Evolutionary conservation across 2,113 vertebrate species (phyloP).

Genomic region (Spermophilus dauricus): DNA sequence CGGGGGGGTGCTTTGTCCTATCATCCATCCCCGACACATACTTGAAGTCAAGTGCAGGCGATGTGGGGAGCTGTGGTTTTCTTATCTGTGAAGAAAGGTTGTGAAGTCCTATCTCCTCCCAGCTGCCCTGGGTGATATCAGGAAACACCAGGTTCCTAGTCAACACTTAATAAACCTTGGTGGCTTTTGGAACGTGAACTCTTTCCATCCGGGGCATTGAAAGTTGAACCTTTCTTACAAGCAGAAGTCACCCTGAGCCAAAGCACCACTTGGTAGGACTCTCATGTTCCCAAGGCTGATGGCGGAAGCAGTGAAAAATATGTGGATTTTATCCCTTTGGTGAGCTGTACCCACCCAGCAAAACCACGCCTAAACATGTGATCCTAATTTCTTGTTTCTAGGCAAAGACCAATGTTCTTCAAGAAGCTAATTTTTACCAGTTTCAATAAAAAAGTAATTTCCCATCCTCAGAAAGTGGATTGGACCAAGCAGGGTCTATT

Average conservation of each 20-base stretch:
- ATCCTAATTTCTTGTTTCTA: constrained; percentile 66
- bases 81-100: constrained; percentile 2
- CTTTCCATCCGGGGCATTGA: constrained; percentile 6
- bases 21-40: background rate
- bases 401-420: constrained; percentile 36
- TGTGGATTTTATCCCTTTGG: constrained; percentile 73
- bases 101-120: background rate
- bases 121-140: background rate
- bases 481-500: background rate
- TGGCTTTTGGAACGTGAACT: constrained; percentile 52
- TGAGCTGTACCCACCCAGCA: constrained; percentile 68
- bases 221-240: constrained; percentile 70
- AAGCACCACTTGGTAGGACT: constrained; percentile 43
- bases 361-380: constrained; percentile 56
- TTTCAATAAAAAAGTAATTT: constrained; percentile 62
- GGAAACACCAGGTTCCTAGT: constrained; percentile 10
- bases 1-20: background rate
- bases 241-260: background rate
- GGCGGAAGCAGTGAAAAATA: constrained; percentile 73
- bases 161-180: constrained; percentile 45
- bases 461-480: background rate
- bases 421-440: constrained; percentile 71
- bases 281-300: constrained; percentile 59
- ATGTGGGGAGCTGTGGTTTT: background rate
- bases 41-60: background rate